Conservation (phyloP, 2,113 vertebrate species). For the Rhinopomastus cyanomelas region DNA sequence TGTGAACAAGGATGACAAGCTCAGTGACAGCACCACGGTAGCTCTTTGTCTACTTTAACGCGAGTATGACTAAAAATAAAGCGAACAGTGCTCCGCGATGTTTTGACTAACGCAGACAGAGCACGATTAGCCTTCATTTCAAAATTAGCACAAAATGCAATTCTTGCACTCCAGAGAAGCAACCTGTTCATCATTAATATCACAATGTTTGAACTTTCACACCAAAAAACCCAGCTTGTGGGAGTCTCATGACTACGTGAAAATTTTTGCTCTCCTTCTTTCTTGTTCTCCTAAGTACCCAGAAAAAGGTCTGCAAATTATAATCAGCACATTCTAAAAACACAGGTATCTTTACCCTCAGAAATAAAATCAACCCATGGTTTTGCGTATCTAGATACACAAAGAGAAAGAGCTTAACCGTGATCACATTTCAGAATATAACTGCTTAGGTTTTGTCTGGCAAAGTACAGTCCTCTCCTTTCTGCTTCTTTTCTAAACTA, state of each 20-base stretch:
- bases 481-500: background rate
- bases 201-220: background rate
- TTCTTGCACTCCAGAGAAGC: background rate
- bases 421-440: background rate
- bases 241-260: background rate
- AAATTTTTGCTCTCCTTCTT: background rate
- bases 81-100: background rate
- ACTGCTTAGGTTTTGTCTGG: background rate
- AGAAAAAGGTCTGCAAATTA: background rate
- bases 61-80: background rate
- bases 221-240: background rate
- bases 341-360: background rate
- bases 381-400: background rate
- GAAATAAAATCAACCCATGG: background rate
- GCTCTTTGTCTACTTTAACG: background rate
- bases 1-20: background rate
- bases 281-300: background rate
- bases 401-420: constrained; percentile 3
- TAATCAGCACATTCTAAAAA: background rate
- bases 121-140: constrained; percentile 17
- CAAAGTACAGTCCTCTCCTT: background rate
- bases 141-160: background rate
- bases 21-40: background rate
- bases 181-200: constrained; percentile 19
- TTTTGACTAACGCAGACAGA: constrained; percentile 29